Conservation (phyloP, 2,113 vertebrate species). For the Progne subis region DNA sequence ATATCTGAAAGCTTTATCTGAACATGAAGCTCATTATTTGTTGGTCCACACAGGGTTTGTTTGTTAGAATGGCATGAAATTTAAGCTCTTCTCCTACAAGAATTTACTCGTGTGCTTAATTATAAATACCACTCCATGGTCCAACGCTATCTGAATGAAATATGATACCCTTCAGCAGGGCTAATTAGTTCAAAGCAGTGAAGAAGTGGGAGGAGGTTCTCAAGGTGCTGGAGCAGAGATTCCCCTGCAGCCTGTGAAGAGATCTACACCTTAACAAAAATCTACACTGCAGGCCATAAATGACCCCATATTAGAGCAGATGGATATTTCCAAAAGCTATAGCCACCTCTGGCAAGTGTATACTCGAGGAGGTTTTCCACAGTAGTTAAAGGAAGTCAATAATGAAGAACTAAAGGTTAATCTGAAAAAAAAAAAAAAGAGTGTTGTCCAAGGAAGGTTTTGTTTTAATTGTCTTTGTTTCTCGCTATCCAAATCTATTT, state of each 20-base stretch:
- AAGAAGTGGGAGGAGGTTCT: neutral
- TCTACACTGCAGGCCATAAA: neutral
- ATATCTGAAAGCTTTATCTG: neutral
- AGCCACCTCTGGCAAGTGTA: too few relatives aligned
- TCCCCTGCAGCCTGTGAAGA: neutral
- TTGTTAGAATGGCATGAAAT: neutral
- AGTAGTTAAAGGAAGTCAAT: neutral
- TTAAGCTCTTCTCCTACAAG: neutral
- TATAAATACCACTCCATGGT: neutral
- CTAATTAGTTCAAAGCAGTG: neutral
- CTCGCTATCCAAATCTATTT: neutral
- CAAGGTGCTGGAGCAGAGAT: neutral
- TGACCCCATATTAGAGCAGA: neutral
- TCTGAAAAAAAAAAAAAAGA: neutral
- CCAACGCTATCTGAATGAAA: neutral
- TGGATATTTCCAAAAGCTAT: neutral
- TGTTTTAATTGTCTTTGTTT: neutral
- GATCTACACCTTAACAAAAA: neutral
- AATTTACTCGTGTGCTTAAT: neutral
- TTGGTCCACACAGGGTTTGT: neutral
- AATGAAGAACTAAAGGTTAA: neutral
- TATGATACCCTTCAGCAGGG: neutral
- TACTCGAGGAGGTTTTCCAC: neutral
- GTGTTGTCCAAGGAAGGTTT: neutral
- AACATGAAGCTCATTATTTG: neutral